Evolutionary conservation across 2,888 invertebrate genomes (phyloP), one percentile per base, ranked within the genome.

Genomic region (Neoscelio sp.): DNA sequence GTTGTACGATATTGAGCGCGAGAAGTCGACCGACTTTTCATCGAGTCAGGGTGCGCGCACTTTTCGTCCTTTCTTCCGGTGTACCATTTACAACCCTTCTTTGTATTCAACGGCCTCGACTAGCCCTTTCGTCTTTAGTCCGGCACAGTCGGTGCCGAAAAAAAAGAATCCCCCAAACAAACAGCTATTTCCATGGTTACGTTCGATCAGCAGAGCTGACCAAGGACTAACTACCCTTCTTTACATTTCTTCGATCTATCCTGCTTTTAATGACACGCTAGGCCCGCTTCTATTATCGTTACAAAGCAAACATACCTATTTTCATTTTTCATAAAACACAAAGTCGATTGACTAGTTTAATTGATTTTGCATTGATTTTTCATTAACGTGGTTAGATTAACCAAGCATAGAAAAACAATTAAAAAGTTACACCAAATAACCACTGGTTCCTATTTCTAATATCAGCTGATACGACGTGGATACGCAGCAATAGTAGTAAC

Each of bases 171-270:
- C 64, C 80, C 75, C 67, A 78, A 75, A 67, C 71, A 78, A 78
- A 78, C 75, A 76, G 70, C 74, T 35, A 78, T 78, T 78, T 71
- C 78, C 78, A 78, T 78, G 76, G 78, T 78, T 78, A 80, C 80
- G 73, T 73, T 78, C 75, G 76, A 78, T 73, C 76, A 77, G 64
- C 58, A 40, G 62, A 46, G 71, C 80, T 80, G 75, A 78, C 78
- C 78, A 75, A 80, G 70, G 75, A 68, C 79, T 75, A 74, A 70
- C 79, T 75, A 79, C 79, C 79, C 75, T 79, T 79, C 71, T 79
- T 75, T 75, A 75, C 79, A 67, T 75, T 71, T 79, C 75, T 71
- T 75, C 79, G 71, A 71, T 75, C 70, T 60, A 52, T 60, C 52
- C 52, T 48, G 56, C 58, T 68, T 68, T 79, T 79, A 75, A 79